These are phyloP conservation scores for Ephialtes manifestator DNA, from an alignment of 2,888 invertebrate species.

Conservation along the genomic window DNA sequence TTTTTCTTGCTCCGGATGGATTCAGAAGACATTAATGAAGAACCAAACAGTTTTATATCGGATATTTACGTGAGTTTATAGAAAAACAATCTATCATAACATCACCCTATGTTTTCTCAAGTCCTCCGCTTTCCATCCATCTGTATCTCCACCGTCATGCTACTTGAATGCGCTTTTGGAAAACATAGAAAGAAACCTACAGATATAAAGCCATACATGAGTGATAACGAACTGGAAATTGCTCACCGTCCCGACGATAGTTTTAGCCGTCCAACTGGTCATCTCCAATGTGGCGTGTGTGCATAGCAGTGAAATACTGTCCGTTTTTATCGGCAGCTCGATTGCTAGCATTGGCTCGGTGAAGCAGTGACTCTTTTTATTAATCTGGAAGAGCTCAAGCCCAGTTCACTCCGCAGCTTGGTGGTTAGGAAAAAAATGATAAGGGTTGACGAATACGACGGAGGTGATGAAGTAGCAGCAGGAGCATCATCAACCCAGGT, in stretches of 20 bases:
- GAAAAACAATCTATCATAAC: not conserved
- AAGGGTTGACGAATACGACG: constrained; percentile 58
- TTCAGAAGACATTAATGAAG: too few relatives aligned
- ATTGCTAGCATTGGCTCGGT: constrained; percentile 15
- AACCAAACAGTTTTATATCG: too few relatives aligned
- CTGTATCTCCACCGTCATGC: not conserved
- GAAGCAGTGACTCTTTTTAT: constrained; percentile 56
- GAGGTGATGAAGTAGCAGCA: not conserved
- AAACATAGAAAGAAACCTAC: not conserved
- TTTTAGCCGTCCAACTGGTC: constrained; percentile 37
- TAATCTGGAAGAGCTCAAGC: constrained; percentile 65
- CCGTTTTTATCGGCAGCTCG: constrained; percentile 2
- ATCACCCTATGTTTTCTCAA: not conserved
- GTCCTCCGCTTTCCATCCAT: not conserved
- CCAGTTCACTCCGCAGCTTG: not conserved
- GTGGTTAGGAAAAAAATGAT: constrained; percentile 78
- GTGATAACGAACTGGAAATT: constrained; percentile 68
- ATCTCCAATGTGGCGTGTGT: constrained; percentile 31
- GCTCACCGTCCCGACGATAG: constrained; percentile 23
- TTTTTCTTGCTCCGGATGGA: too few relatives aligned
- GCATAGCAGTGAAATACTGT: constrained; percentile 4
- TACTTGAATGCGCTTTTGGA: not conserved
- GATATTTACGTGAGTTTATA: not conserved
- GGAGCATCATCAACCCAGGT: constrained; percentile 7
- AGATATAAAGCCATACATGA: not conserved